A percentile compares a stretch with the other conserved stretches of the same genome.
phyloP scores from a whole-genome alignment of 1,140 invertebrate species.

The Globodera rostochiensis region DNA sequence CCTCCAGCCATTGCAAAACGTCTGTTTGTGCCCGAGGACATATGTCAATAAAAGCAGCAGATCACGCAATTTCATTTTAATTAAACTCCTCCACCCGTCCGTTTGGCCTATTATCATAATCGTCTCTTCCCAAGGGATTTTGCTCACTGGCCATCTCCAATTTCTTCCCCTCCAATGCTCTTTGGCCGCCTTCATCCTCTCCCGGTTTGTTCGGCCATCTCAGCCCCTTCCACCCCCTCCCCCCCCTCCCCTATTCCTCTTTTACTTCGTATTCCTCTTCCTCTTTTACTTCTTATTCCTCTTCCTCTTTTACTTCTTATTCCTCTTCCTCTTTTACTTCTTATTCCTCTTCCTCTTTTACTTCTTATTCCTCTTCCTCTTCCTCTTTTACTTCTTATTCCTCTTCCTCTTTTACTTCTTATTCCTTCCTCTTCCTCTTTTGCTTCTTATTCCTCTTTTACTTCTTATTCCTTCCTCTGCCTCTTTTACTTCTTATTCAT shows the following conservation, averaged over 20 bases:
- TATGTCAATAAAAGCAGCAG: not conserved
- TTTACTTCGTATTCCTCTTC: too few relatives aligned
- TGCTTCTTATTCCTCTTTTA: too few relatives aligned
- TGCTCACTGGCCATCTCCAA: conserved; percentile 1
- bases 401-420: too few relatives aligned
- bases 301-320: too few relatives aligned
- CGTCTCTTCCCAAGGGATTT: not conserved
- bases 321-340: not conserved
- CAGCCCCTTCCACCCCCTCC: not conserved
- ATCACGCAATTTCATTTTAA: conserved; percentile 4
- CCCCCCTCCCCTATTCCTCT: too few relatives aligned
- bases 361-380: not conserved
- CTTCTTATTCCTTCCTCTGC: not conserved
- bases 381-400: not conserved
- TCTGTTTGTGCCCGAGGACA: not conserved
- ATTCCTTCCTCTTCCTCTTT: too few relatives aligned
- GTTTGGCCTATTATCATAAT: not conserved
- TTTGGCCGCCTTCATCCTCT: not conserved
- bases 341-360: not conserved
- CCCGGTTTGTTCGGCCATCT: not conserved
- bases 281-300: too few relatives aligned
- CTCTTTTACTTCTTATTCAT: not conserved
- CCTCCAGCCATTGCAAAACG: not conserved
- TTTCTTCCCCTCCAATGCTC: conserved; percentile 8
- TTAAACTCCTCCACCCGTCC: not conserved